These are phyloP conservation scores for Colaptes auratus DNA, from an alignment of 2,113 vertebrate genomes.

Conservation along the genomic window DNA sequence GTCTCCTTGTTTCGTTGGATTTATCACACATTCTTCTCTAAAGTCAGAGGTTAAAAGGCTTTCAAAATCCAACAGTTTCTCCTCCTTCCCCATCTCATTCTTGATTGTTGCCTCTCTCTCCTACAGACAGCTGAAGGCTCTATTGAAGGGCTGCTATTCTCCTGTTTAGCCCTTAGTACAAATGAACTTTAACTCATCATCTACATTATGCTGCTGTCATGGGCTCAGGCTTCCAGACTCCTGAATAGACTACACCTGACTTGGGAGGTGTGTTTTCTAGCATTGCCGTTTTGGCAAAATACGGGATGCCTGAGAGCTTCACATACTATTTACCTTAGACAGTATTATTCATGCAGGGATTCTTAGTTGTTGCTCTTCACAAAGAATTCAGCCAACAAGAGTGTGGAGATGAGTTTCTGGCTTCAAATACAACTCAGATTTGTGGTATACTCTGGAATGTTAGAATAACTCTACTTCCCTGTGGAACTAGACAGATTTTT, in stretches of 20 bases:
- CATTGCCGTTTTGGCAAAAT: background rate
- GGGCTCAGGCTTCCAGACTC: background rate
- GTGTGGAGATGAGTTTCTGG: background rate
- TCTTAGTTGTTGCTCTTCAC: background rate
- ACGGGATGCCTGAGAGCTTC: background rate
- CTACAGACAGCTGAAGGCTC: background rate
- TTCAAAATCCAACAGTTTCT: background rate
- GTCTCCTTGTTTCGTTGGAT: conserved; percentile 22
- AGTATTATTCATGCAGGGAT: background rate
- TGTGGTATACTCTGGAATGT: background rate
- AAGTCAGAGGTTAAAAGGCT: conserved; percentile 33
- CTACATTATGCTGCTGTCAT: conserved; percentile 31
- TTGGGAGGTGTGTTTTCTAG: background rate
- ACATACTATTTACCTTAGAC: background rate
- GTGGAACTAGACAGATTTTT: background rate
- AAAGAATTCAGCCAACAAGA: background rate
- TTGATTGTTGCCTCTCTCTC: background rate
- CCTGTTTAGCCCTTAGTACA: conserved; percentile 14
- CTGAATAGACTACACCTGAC: background rate
- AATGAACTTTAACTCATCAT: conserved; percentile 36
- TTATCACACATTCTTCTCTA: background rate
- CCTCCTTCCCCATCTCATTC: background rate
- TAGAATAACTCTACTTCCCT: background rate
- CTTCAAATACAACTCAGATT: background rate
- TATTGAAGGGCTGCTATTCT: background rate